Percentiles rank a stretch among this genome's conserved stretches.
Evolutionary conservation across 2,888 invertebrate species (phyloP).

Genomic region (Leucophenga maculata): DNA sequence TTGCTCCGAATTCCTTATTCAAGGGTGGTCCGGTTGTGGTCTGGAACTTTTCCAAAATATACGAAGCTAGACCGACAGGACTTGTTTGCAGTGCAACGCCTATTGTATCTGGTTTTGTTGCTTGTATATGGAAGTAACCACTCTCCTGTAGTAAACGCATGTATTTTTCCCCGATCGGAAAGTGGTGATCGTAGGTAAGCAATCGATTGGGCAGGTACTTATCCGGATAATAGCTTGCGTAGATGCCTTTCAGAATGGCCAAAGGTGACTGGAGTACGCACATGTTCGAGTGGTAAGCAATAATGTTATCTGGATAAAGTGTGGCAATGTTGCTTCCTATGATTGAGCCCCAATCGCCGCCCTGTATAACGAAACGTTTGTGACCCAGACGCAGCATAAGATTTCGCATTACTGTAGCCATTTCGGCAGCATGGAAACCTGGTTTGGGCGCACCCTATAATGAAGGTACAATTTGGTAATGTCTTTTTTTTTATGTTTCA

Average conservation of each 20-base stretch:
- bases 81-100: slow-evolving; percentile 73
- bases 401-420: slow-evolving; percentile 76
- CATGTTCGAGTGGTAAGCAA: slow-evolving; percentile 79
- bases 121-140: slow-evolving; percentile 84
- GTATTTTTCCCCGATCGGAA: slow-evolving; percentile 68
- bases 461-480: background rate
- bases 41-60: slow-evolving; percentile 90
- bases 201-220: slow-evolving; percentile 72
- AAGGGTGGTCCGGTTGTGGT: slow-evolving; percentile 81
- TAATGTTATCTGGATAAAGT: slow-evolving; percentile 76
- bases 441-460: slow-evolving; percentile 60
- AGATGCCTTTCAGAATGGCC: slow-evolving; percentile 67
- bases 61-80: slow-evolving; percentile 89
- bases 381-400: slow-evolving; percentile 80
- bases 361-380: slow-evolving; percentile 79
- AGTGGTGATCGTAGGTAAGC: slow-evolving; percentile 73
- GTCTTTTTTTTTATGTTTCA: background rate
- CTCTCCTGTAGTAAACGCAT: slow-evolving; percentile 68
- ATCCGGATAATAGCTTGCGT: slow-evolving; percentile 74
- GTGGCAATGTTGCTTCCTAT: slow-evolving; percentile 77
- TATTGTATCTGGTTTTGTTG: slow-evolving; percentile 91
- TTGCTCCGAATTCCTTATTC: slow-evolving; percentile 52
- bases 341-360: slow-evolving; percentile 87
- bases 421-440: slow-evolving; percentile 72
- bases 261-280: slow-evolving; percentile 68